Conservation (phyloP, 2,797 vertebrate species). For the Buceros bicornis region DNA sequence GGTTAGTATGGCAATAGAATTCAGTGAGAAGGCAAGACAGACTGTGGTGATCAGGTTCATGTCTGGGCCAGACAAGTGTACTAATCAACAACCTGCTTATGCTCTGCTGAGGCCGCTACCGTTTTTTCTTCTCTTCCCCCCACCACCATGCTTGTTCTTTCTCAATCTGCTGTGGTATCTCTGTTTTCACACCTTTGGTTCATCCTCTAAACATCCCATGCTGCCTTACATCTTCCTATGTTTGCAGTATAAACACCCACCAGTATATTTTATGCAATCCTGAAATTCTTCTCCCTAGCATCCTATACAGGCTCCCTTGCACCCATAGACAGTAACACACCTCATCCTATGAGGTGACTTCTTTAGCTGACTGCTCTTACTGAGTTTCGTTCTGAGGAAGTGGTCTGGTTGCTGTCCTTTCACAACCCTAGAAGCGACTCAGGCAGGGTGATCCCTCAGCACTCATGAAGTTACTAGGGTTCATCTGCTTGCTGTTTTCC, state of each 20-base stretch:
- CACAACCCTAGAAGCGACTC: not conserved
- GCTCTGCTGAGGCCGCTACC: not conserved
- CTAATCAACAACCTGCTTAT: not conserved
- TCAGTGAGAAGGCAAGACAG: not conserved
- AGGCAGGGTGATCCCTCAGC: not conserved
- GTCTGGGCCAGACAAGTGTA: not conserved
- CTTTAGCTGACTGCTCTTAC: not conserved
- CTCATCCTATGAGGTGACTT: not conserved
- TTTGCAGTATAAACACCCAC: not conserved
- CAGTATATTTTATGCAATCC: not conserved
- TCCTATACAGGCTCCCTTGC: not conserved
- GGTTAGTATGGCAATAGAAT: not conserved
- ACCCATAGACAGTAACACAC: not conserved
- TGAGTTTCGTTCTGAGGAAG: not conserved
- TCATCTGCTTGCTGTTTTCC: not conserved
- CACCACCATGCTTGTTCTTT: not conserved
- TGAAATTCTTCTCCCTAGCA: not conserved
- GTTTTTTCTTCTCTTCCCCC: not conserved
- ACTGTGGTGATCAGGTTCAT: not conserved
- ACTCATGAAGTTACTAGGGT: not conserved
- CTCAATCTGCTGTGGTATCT: fast-evolving
- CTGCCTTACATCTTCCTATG: not conserved
- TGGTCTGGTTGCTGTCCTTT: not conserved
- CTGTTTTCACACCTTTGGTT: not conserved
- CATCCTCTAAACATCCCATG: not conserved